These are phyloP conservation scores for Poecilia wingei DNA, from an alignment of 2,797 vertebrate genomes.

Conservation along the genomic window DNA sequence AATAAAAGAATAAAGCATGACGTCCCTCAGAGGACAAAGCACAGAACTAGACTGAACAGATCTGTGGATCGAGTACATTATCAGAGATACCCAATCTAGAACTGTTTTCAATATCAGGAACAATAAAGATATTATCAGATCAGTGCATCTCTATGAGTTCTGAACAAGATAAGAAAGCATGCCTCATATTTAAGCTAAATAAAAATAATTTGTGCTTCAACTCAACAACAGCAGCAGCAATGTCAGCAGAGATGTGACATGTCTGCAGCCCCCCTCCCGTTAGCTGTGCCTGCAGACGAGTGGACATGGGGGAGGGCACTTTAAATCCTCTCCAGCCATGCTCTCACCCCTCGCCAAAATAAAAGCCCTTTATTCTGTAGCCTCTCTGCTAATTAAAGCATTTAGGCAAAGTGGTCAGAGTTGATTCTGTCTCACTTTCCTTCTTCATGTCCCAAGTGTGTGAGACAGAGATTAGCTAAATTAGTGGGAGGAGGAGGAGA, in stretches of 20 bases:
- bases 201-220: neutral
- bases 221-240: neutral
- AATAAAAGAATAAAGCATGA: too few relatives aligned
- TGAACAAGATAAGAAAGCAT: neutral
- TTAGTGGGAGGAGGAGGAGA: neutral
- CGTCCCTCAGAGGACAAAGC: too few relatives aligned
- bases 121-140: too few relatives aligned
- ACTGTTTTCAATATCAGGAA: too few relatives aligned
- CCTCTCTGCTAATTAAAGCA: constrained; percentile 53
- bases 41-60: too few relatives aligned
- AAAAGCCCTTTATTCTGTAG: constrained; percentile 46
- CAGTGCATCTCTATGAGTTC: too few relatives aligned
- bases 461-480: constrained; percentile 5
- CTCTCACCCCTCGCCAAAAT: constrained; percentile 61
- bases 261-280: neutral
- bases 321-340: constrained; percentile 49
- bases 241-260: neutral
- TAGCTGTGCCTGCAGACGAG: neutral
- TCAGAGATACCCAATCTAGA: too few relatives aligned
- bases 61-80: too few relatives aligned
- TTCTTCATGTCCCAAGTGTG: constrained; percentile 4
- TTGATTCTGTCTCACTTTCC: constrained; percentile 8
- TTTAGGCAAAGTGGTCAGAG: constrained; percentile 11
- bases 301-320: constrained; percentile 12
- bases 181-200: neutral